Evolutionary conservation across 2,113 vertebrate genomes (phyloP).

Genomic region (Corythaeola cristata): DNA sequence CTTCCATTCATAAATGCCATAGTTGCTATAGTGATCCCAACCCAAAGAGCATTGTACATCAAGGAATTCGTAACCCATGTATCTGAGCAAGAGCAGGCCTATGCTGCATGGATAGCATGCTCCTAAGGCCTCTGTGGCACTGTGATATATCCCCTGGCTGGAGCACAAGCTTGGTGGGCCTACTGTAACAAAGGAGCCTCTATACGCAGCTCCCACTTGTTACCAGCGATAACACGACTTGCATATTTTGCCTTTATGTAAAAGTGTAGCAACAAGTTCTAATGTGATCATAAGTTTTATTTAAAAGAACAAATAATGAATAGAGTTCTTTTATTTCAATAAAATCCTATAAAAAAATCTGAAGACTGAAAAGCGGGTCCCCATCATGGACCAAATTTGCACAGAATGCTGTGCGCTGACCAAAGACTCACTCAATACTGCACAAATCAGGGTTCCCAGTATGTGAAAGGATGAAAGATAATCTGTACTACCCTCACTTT

Average conservation of each 20-base stretch:
- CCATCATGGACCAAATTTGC: background rate
- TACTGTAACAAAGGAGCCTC: background rate
- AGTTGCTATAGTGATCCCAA: background rate
- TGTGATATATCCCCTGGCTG: background rate
- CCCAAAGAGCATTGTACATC: background rate
- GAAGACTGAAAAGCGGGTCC: accelerated
- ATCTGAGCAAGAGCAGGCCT: background rate
- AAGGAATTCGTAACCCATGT: accelerated
- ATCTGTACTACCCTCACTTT: background rate
- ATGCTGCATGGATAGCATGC: too few relatives aligned
- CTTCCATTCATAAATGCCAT: background rate
- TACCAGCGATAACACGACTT: background rate
- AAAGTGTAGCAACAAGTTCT: background rate
- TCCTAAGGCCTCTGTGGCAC: background rate
- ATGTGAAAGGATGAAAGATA: background rate
- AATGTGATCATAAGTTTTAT: background rate
- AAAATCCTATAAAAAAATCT: background rate
- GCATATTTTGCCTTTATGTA: background rate
- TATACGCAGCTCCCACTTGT: accelerated
- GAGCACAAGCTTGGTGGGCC: background rate
- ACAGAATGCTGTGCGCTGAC: background rate
- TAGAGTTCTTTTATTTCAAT: background rate
- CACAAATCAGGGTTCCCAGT: background rate
- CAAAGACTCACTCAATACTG: background rate
- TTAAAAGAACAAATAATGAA: background rate